Conservation (phyloP, 1,140 invertebrate genomes). For the Plutomurus gul region DNA sequence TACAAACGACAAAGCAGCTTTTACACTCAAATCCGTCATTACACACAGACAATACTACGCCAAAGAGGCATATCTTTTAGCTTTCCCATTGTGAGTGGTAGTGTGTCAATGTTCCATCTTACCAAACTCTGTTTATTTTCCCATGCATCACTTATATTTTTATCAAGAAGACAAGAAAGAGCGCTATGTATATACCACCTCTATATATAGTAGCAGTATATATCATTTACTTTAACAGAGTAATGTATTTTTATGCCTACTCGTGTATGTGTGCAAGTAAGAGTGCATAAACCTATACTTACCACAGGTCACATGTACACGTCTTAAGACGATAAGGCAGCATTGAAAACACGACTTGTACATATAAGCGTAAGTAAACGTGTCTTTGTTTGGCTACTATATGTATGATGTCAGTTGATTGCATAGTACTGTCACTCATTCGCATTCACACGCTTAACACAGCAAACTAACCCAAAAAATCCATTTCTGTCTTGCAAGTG, state of each 20-base stretch:
- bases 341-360: no score
- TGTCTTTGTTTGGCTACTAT: neutral
- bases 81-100: neutral
- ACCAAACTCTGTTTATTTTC: slow-evolving; percentile 13
- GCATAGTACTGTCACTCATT: neutral
- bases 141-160: slow-evolving; percentile 32
- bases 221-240: no score
- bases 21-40: neutral
- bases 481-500: no score
- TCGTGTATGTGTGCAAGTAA: no score
- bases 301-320: no score
- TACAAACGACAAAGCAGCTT: neutral
- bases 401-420: neutral
- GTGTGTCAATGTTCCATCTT: neutral
- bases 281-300: no score
- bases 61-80: neutral
- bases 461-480: neutral
- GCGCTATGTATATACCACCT: no score
- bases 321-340: no score
- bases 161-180: slow-evolving; percentile 23
- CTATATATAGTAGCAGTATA: no score
- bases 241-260: no score
- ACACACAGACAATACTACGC: neutral
- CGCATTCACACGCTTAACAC: neutral
- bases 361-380: no score